Percentiles rank a stretch among this genome's conserved stretches.
phyloP scores from a whole-genome alignment of 2,113 vertebrate species.

The Oophaga pumilio region DNA sequence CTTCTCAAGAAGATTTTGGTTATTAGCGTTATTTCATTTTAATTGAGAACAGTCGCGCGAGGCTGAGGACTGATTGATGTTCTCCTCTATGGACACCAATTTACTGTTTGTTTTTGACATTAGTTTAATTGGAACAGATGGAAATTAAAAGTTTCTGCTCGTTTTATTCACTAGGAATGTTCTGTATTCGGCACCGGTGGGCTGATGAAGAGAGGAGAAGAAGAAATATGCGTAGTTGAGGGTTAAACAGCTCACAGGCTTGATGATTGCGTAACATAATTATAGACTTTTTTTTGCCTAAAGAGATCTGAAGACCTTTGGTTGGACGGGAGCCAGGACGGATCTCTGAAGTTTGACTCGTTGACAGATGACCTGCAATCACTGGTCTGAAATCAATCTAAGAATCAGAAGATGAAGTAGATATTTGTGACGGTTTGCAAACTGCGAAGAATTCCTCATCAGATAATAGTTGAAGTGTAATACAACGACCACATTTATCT shows the following conservation, averaged over 20 bases:
- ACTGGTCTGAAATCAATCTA: slow-evolving; percentile 47
- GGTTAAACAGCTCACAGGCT: slow-evolving; percentile 35
- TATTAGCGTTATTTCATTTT: slow-evolving; percentile 44
- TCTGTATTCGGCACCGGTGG: slow-evolving; percentile 14
- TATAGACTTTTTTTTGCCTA: slow-evolving; percentile 28
- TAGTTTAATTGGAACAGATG: slow-evolving; percentile 46
- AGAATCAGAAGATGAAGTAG: slow-evolving; percentile 23
- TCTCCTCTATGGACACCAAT: slow-evolving; percentile 5
- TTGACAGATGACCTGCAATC: slow-evolving; percentile 51
- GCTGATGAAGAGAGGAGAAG: not conserved
- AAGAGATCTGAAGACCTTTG: slow-evolving; percentile 5
- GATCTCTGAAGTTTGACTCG: slow-evolving; percentile 49
- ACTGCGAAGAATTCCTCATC: slow-evolving; percentile 50
- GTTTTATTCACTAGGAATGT: slow-evolving; percentile 12
- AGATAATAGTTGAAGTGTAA: slow-evolving; percentile 28
- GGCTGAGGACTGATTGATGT: slow-evolving; percentile 41
- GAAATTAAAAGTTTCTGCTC: slow-evolving; percentile 38
- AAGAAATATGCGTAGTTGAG: not conserved
- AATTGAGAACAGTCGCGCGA: slow-evolving; percentile 35
- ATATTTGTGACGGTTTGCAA: slow-evolving; percentile 45
- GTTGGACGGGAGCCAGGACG: slow-evolving; percentile 25
- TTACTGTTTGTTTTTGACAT: slow-evolving; percentile 47
- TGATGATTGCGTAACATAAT: slow-evolving; percentile 19
- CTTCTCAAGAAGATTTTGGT: slow-evolving; percentile 14
- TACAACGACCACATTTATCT: slow-evolving; percentile 30